Percentiles rank a stretch among this genome's conserved stretches.
Conservation (phyloP, 2,888 invertebrate species). For the Mechanitis messenoides region DNA sequence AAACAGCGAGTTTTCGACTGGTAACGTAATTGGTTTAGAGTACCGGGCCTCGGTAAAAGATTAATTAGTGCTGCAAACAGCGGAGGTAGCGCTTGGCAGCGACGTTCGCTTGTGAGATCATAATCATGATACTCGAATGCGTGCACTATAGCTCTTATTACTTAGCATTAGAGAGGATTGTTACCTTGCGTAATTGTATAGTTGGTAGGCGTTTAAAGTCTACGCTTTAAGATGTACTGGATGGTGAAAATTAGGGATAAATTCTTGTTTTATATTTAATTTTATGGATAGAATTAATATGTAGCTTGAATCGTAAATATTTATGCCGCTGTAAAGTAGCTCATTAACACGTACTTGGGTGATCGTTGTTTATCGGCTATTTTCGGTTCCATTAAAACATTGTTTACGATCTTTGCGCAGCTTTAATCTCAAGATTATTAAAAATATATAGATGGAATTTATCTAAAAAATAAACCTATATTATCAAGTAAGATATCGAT, state of each 20-base stretch:
- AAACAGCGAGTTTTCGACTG: conserved; percentile 69
- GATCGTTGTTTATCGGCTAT: conserved; percentile 2
- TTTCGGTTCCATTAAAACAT: background rate
- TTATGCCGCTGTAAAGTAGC: background rate
- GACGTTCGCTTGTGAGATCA: conserved; percentile 41
- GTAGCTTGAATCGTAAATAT: conserved; percentile 5
- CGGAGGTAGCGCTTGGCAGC: conserved; percentile 55
- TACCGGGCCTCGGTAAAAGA: conserved; percentile 59
- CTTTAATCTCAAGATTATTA: too few relatives aligned
- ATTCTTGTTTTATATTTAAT: conserved; percentile 25
- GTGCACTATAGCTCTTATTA: conserved; percentile 28
- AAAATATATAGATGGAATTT: background rate
- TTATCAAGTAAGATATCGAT: conserved; percentile 29
- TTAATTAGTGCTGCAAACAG: conserved; percentile 70
- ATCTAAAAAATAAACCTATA: background rate
- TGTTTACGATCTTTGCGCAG: too few relatives aligned
- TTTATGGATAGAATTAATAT: conserved; percentile 7
- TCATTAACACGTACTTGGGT: background rate
- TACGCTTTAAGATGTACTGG: conserved; percentile 39
- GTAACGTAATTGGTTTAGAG: conserved; percentile 68
- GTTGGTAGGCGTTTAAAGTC: conserved; percentile 37
- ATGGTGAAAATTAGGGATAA: conserved; percentile 27
- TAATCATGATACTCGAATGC: conserved; percentile 34
- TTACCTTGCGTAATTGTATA: conserved; percentile 26
- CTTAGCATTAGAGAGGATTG: conserved; percentile 13